These are phyloP conservation scores for Carassius carassius DNA, from an alignment of 2,113 vertebrate species.

Conservation along the genomic window DNA sequence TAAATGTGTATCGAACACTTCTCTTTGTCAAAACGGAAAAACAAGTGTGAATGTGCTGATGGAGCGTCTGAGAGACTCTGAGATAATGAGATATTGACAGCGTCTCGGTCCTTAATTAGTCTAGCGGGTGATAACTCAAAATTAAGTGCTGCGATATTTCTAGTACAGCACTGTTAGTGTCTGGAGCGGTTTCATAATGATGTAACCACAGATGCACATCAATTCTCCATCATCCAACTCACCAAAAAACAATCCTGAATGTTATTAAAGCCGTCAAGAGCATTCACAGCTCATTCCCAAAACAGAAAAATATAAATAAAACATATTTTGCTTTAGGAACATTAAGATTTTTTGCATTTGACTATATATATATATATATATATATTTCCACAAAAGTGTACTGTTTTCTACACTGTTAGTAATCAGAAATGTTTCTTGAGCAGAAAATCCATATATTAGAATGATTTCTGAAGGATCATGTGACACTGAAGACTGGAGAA, in stretches of 20 bases:
- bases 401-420: background rate
- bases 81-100: conserved; percentile 35
- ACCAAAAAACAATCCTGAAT: background rate
- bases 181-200: background rate
- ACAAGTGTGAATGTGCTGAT: conserved; percentile 27
- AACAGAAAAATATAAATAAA: background rate
- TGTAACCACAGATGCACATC: background rate
- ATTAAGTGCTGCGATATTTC: conserved; percentile 17
- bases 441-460: background rate
- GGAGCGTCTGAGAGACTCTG: background rate
- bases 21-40: conserved; percentile 1
- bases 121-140: conserved; percentile 10
- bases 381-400: no score
- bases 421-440: background rate
- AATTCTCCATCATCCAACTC: background rate
- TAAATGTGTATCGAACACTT: background rate
- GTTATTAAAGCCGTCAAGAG: background rate
- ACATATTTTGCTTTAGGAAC: background rate
- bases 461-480: background rate
- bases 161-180: conserved; percentile 11
- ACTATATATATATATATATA: background rate
- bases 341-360: background rate
- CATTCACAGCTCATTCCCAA: background rate
- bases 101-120: conserved; percentile 5
- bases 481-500: no score